phyloP scores from a whole-genome alignment of 2,888 invertebrate genomes.

The Toxonevra muliebris region DNA sequence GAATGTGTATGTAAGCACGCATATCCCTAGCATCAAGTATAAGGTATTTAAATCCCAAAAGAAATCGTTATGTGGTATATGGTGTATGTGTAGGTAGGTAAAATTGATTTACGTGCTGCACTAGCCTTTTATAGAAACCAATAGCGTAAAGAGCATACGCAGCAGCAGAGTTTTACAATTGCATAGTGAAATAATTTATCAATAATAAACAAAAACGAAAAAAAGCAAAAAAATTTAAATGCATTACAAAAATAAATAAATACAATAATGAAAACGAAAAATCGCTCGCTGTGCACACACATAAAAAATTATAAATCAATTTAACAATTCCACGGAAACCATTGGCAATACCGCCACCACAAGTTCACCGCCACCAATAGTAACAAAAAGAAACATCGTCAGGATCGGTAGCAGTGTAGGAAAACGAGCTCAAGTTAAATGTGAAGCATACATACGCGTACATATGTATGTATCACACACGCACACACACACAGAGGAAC shows the following conservation, averaged over 20 bases:
- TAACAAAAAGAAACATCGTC: background rate
- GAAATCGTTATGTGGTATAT: too few relatives aligned
- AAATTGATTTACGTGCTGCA: too few relatives aligned
- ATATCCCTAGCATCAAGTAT: too few relatives aligned
- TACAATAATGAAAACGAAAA: background rate
- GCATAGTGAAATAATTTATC: background rate
- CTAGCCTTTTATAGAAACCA: too few relatives aligned
- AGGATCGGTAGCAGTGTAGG: background rate
- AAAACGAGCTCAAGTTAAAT: too few relatives aligned
- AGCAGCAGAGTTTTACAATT: too few relatives aligned
- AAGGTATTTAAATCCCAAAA: too few relatives aligned
- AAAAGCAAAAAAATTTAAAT: background rate
- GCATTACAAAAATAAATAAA: background rate
- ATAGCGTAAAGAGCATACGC: too few relatives aligned
- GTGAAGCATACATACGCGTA: too few relatives aligned
- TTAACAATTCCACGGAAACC: background rate
- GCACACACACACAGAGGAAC: background rate
- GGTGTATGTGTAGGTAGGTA: too few relatives aligned
- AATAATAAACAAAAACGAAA: background rate
- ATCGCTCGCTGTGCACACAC: background rate
- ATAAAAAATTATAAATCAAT: slow-evolving; percentile 5
- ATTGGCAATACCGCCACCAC: background rate
- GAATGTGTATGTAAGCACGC: too few relatives aligned
- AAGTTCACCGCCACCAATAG: background rate
- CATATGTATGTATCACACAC: too few relatives aligned